Evolutionary conservation across 2,888 invertebrate genomes (phyloP).

Genomic region (Ctenicera cuprea): DNA sequence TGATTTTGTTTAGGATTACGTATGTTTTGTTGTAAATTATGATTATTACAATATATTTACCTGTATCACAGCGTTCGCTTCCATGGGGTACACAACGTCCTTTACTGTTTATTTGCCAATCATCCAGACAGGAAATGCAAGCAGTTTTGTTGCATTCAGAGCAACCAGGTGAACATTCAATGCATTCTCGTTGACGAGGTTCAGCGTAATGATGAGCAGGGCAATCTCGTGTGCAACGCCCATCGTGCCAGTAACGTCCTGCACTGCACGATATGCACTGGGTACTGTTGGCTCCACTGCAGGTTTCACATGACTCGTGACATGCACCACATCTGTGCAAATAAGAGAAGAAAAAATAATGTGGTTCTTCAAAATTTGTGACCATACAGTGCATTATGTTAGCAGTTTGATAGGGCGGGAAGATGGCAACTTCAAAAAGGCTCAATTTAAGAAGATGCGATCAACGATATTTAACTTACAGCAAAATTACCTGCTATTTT

Average conservation of each 20-base stretch:
- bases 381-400: too few species aligned
- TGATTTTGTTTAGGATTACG: too few species aligned
- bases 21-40: too few species aligned
- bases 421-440: too few species aligned
- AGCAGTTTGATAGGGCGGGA: too few species aligned
- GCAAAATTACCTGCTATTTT: too few species aligned
- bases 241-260: constrained; percentile 82
- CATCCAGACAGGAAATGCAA: constrained; percentile 83
- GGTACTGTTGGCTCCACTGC: constrained; percentile 84
- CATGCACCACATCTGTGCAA: constrained; percentile 82
- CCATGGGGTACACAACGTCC: constrained; percentile 83
- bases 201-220: constrained; percentile 86
- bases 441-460: too few species aligned
- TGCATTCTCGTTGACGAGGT: constrained; percentile 86
- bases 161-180: constrained; percentile 87
- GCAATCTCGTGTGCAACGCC: constrained; percentile 83
- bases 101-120: constrained; percentile 86
- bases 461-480: too few species aligned
- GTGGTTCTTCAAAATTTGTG: neutral
- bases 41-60: constrained; percentile 65
- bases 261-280: constrained; percentile 89
- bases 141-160: constrained; percentile 83
- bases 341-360: constrained; percentile 36
- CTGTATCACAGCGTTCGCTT: constrained; percentile 81
- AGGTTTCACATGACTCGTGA: constrained; percentile 87